Evolutionary conservation across 37 sponge, comb jelly and placozoan genomes (phyloP), one percentile per base, ranked within the genome.

Genomic region (Agelas oroides): DNA sequence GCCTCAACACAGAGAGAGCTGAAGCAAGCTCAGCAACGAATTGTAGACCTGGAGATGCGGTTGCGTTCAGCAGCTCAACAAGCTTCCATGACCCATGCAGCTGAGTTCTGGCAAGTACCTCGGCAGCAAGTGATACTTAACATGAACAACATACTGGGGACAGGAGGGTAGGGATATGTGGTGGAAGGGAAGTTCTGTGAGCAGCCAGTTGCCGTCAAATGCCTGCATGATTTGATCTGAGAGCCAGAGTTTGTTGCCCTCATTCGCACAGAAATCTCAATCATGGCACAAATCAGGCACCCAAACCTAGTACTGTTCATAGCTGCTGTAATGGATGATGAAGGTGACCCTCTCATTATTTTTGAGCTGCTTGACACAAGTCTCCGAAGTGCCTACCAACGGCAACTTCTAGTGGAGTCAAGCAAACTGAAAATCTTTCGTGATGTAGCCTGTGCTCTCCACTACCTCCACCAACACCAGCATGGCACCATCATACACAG

Each of bases 251-350:
- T 57, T 36, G 33, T 60, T 0, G 39, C 72, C 31, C 38, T 59
- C 36, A 53, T 92, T 38, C 80, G 77, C 36, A 27, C 84, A 20
- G 92, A 92, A 36, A 87, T 87, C 69, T 63, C 62, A 34, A 82
- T 76, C 25, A 82, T 82, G 59, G 54, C 87, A 13, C 61, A 54
- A 27, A n/a, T 92, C 19, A 55, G 87, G 0, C 92, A 92, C 33
- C 92, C 92, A 36, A 78, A 92, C 59, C 75, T 92, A 20, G 75
- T 92, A 41, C 81, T 80, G 41, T 88, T 92, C 59, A 80, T 92
- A 54, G 89, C 75, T 71, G 93, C 85, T 57, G 89, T 80, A 28
- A 56, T 78, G 18, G 76, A 66, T 21, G 24, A 60, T 59, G 40
- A n/a, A n/a, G 75, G 81, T 53, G 52, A 61, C n/a, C 89, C 81